phyloP scores from a whole-genome alignment of 2,113 vertebrate genomes.

The Aptenodytes forsteri region DNA sequence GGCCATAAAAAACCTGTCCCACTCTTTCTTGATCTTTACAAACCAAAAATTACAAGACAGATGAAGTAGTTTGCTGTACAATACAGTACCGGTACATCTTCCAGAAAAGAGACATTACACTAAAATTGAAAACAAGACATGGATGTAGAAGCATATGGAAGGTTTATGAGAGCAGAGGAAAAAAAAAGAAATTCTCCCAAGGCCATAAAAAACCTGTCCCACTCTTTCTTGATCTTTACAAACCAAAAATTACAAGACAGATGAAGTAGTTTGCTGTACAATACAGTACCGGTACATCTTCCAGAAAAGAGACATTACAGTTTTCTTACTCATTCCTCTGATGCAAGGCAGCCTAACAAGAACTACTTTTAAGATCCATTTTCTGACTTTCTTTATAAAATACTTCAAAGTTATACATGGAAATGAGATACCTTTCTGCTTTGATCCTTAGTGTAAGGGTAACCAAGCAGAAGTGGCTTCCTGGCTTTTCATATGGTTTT shows the following conservation, averaged over 20 bases:
- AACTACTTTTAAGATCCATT: not conserved
- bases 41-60: slow-evolving; percentile 20
- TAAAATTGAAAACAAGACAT: slow-evolving; percentile 58
- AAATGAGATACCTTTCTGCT: slow-evolving; percentile 29
- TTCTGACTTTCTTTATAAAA: slow-evolving; percentile 17
- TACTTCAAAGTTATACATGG: slow-evolving; percentile 12
- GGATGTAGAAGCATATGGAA: slow-evolving; percentile 41
- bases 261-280: not conserved
- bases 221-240: slow-evolving; percentile 16
- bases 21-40: slow-evolving; percentile 16
- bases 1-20: slow-evolving; percentile 32
- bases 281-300: not conserved
- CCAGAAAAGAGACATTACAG: not conserved
- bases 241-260: slow-evolving; percentile 20
- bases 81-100: not conserved
- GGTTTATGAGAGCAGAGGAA: slow-evolving; percentile 22
- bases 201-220: slow-evolving; percentile 32
- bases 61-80: not conserved
- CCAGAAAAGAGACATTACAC: not conserved
- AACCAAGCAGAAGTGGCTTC: slow-evolving; percentile 7
- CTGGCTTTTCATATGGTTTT: not conserved
- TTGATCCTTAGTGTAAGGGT: not conserved
- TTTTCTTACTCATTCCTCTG: not conserved
- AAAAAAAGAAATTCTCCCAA: not conserved
- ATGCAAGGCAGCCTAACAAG: not conserved